Base-by-base conservation (phyloP, 2,888 invertebrate species). In the Rambutsinella grinnellia region DNA sequence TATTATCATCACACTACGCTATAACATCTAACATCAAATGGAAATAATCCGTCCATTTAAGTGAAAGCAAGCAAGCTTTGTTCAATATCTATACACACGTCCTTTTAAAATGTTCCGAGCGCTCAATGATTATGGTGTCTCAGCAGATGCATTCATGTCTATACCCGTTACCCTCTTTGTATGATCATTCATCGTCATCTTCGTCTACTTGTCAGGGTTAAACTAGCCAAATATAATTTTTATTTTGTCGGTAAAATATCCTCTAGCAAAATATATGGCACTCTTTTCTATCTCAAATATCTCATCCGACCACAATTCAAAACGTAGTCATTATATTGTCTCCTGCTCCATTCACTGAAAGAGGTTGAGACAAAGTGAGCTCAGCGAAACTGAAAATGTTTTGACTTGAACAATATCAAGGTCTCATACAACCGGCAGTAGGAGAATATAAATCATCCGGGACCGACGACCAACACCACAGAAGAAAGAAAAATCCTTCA, bases 361-460 rank as follows among this genome's bases (percentile, higher is more conserved):
- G 27, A 27, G 36, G 58, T 28, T 36, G 68, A 68, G 60, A 68
- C 60, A 60, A 68, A 68, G 44, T 60, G 53, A 60, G 68, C 60
- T 60, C 24, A 51, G 26, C 67, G 24, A 60, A 68, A 60, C 60
- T 60, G 58, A 60, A 68, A 68, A 60, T 60, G 68, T 68, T 68
- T 60, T 68, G 68, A 68, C 68, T 68, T 17, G 68, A 68, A 68
- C 68, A 68, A 68, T 68, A 68, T 68, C 68, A 68, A 68, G 68
- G 68, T 68, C 68, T 68, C 60, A 68, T 60, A 60, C 60, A 8
- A 60, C 60, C 53, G 68, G 60, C 60, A 68, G 51, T 24, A 21
- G 23, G 19, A 19, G 68, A 68, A 60, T 68, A 68, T 68, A 68
- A 68, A 68, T 68, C 68, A 68, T 68, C 49, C 51, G 15, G 5